Base-by-base conservation (phyloP, 2,888 invertebrate genomes). In the Drosophila atripex region DNA sequence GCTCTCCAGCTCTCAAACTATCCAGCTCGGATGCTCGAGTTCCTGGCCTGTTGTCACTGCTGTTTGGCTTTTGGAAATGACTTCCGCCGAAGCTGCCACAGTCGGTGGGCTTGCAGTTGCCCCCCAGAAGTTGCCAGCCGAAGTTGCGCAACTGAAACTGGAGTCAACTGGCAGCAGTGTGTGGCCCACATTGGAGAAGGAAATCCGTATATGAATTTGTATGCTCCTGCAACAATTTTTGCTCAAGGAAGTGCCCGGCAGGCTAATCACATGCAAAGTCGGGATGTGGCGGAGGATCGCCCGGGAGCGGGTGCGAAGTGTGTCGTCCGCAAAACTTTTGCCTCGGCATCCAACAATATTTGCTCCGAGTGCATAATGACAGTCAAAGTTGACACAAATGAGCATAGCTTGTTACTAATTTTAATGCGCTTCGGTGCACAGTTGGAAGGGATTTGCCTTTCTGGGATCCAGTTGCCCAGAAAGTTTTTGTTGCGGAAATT, bases 381-480 rank as follows among this genome's bases (percentile, higher is more conserved):
- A 86, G 82, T 78, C 76, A 89, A 89, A 89, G 82, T 89, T 89
- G 88, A 84, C 84, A 82, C 80, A 89, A 89, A 89, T 89, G 89
- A 89, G 89, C 84, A 79, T 78, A 73, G 80, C 83, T 89, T 86
- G 86, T 84, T 86, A 84, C 86, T 86, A 84, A 88, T 85, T 85
- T 85, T 76, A 85, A 78, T 84, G 73, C 76, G 82, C 73, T 75
- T 73, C 68, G 71, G 50, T 65, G 86, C 71, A 77, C 78, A 74
- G 76, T 61, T 30, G 49, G 38, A 21, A 23, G 51, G 61, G 41
- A 46, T 54, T 57, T 38, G 28, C 43, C 49, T 51, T 57, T 28
- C 25, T n/a, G 63, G 47, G 30, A 39, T 41, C 50, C 28, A 23
- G 47, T 47, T 43, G 51, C 25, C 16, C 25, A 47, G 56, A 68